Conservation (phyloP, 2,888 invertebrate species). For the Erebia aethiops region DNA sequence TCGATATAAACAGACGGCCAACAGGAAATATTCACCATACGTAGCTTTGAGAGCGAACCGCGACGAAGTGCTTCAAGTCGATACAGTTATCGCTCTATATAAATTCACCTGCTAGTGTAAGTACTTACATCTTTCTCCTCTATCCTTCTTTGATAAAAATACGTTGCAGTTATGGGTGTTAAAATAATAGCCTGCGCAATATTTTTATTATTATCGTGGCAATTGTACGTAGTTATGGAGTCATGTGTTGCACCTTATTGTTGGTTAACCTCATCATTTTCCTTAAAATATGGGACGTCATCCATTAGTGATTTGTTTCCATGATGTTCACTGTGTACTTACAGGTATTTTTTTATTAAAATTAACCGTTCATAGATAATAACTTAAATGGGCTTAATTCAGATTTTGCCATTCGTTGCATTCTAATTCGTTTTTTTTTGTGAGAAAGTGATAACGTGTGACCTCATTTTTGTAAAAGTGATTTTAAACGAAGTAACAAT, state of each 20-base stretch:
- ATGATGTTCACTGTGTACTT: background rate
- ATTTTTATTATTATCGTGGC: conserved; percentile 7
- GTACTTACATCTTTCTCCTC: background rate
- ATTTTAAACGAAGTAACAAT: too few species aligned
- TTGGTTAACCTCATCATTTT: background rate
- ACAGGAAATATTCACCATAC: conserved; percentile 28
- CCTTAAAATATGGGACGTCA: background rate
- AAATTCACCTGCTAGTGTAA: background rate
- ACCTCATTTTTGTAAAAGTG: too few species aligned
- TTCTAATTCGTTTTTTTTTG: too few species aligned
- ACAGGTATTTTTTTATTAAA: background rate
- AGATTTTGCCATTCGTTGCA: background rate
- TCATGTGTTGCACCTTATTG: background rate
- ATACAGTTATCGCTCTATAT: background rate
- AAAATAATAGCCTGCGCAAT: conserved; percentile 14
- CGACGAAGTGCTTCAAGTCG: conserved; percentile 23
- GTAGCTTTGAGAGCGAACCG: conserved; percentile 27
- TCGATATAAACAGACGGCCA: conserved; percentile 39
- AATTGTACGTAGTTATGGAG: conserved; percentile 1
- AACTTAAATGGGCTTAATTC: background rate
- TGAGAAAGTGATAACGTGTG: too few species aligned
- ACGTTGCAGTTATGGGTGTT: conserved; percentile 7
- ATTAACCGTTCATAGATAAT: background rate
- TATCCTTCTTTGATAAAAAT: background rate
- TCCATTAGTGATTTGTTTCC: background rate